These are phyloP conservation scores for Rambutsinella grinnellia DNA, from an alignment of 2,888 invertebrate genomes.

Conservation along the genomic window DNA sequence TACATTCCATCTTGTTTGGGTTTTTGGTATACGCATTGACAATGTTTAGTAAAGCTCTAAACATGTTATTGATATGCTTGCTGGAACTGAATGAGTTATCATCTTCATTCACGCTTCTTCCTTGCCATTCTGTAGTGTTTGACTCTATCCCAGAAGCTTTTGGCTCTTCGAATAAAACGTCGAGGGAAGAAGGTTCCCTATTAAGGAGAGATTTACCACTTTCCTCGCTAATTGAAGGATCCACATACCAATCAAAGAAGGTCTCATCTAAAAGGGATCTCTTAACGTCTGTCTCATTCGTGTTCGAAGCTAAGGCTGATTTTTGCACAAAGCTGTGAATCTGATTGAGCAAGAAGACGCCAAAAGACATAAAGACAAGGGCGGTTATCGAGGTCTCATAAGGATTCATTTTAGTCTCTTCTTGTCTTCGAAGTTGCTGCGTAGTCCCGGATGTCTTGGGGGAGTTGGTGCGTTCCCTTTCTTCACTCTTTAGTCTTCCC, in stretches of 20 bases:
- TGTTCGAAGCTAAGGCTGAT: conserved; percentile 70
- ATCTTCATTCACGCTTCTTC: neutral
- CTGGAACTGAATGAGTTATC: conserved; percentile 62
- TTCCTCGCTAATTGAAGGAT: conserved; percentile 68
- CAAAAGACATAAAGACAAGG: conserved; percentile 74
- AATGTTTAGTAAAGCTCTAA: conserved; percentile 74
- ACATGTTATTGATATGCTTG: conserved; percentile 73
- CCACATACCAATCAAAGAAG: conserved; percentile 17
- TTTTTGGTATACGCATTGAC: conserved; percentile 74
- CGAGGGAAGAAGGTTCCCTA: conserved; percentile 53
- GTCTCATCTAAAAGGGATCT: conserved; percentile 14
- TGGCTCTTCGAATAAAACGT: conserved; percentile 53
- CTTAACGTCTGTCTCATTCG: conserved; percentile 69
- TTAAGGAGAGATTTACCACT: conserved; percentile 68
- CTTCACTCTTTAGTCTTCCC: conserved; percentile 64
- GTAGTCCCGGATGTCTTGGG: neutral
- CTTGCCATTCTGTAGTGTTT: neutral
- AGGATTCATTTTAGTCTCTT: conserved; percentile 33
- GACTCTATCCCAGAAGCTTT: neutral
- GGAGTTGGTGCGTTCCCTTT: neutral
- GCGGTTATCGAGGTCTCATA: conserved; percentile 69
- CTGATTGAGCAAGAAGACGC: conserved; percentile 72
- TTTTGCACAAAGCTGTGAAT: conserved; percentile 63
- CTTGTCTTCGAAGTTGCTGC: neutral
- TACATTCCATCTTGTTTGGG: conserved; percentile 73